phyloP scores from a whole-genome alignment of 2,113 vertebrate species.

The Motacilla alba region DNA sequence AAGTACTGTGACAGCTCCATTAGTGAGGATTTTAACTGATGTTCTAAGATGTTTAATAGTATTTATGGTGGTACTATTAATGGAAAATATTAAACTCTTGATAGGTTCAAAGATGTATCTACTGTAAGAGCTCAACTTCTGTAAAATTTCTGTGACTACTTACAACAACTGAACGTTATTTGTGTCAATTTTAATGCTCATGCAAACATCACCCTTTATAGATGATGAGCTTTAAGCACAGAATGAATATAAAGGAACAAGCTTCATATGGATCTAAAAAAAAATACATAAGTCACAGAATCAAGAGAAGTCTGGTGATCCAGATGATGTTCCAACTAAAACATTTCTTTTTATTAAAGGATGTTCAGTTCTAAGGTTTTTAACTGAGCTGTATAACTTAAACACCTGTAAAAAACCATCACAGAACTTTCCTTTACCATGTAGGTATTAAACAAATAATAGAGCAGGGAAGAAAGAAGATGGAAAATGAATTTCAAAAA shows the following conservation, averaged over 20 bases:
- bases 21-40: neutral
- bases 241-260: neutral
- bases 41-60: neutral
- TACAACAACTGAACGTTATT: neutral
- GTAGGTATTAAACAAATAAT: neutral
- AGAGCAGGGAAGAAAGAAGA: neutral
- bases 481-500: neutral
- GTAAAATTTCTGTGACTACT: neutral
- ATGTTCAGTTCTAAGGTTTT: neutral
- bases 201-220: neutral
- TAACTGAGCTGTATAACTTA: neutral
- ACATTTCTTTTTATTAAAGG: neutral
- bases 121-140: neutral
- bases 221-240: neutral
- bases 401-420: neutral
- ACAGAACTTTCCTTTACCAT: neutral
- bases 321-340: neutral
- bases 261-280: neutral
- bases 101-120: neutral
- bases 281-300: neutral
- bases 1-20: neutral
- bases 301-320: neutral
- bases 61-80: neutral
- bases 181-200: neutral
- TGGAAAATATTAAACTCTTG: neutral